Evolutionary conservation across 2,888 invertebrate genomes (phyloP), one percentile per base, ranked within the genome.

Genomic region (Acanthoscelides obtectus): DNA sequence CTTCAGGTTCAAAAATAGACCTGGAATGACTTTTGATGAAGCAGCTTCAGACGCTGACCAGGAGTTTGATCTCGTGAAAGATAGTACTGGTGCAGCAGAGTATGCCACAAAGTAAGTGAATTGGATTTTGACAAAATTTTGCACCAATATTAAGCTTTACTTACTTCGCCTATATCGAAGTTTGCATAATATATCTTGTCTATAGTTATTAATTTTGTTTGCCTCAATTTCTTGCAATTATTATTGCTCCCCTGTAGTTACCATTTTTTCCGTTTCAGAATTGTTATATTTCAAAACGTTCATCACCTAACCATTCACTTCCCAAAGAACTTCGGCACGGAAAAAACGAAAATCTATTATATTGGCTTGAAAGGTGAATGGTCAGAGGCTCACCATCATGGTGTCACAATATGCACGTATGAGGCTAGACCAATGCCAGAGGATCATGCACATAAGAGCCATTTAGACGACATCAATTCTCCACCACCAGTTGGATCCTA

Each of bases 351-450:
- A 81, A 91, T 98, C 74, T 95, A 93, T 83, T 99, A 99, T 83
- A 98, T 99, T 82, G 99, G 97, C 12, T 88, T 99, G 66, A 92
- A 93, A 83, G 99, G 99, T 22, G 98, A 99, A 87, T 99, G 94
- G 87, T 89, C 90, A 17, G 91, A 93, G 82, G 92, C 91, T 0
- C 94, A 94, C 81, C 88, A 92, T 77, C 96, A 97, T 83, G 97
- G 96, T 69, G 95, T 98, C 0, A 94, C 95, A 1, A 95, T 98
- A 80, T 95, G 96, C 82, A 93, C 92, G 69, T 98, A 98, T 84
- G 98, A 98, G 87, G 86, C 93, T 0, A 88, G 91, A 72, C 95
- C 98, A 20, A 96, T 94, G 86, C 88, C 94, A 17, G 88, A 92
- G 65, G 97, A 98, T 85, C 97, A 45, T 45, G 1, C 3, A 45